Conservation (phyloP, 2,113 vertebrate genomes). For the Acanthisitta chloris region DNA sequence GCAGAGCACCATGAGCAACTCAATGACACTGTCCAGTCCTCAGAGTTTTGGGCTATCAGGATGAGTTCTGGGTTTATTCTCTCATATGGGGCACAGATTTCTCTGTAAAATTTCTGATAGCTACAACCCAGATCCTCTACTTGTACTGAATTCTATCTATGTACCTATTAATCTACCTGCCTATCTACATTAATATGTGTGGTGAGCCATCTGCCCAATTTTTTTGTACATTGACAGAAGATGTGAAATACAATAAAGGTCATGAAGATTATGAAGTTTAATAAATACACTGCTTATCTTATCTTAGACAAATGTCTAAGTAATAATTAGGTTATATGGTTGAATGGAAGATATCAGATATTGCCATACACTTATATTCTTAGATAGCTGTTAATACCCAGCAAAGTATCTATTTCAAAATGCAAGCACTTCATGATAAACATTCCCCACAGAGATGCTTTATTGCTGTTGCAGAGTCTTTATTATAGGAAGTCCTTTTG, state of each 20-base stretch:
- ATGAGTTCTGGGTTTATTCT: background rate
- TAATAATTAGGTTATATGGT: background rate
- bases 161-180: background rate
- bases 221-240: background rate
- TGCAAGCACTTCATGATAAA: constrained; percentile 47
- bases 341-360: background rate
- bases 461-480: constrained; percentile 54
- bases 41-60: background rate
- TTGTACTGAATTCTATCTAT: background rate
- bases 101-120: background rate
- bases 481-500: constrained; percentile 57
- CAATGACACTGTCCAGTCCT: background rate
- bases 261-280: background rate
- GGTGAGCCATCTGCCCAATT: background rate
- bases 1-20: background rate
- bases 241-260: background rate
- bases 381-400: background rate
- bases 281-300: background rate
- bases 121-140: background rate
- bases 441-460: constrained; percentile 35
- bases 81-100: background rate
- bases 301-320: background rate
- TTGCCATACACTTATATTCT: background rate
- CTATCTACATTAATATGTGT: background rate
- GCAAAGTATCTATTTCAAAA: constrained; percentile 19